phyloP scores from a whole-genome alignment of 2,797 vertebrate genomes.

The Iguana delicatissima region DNA sequence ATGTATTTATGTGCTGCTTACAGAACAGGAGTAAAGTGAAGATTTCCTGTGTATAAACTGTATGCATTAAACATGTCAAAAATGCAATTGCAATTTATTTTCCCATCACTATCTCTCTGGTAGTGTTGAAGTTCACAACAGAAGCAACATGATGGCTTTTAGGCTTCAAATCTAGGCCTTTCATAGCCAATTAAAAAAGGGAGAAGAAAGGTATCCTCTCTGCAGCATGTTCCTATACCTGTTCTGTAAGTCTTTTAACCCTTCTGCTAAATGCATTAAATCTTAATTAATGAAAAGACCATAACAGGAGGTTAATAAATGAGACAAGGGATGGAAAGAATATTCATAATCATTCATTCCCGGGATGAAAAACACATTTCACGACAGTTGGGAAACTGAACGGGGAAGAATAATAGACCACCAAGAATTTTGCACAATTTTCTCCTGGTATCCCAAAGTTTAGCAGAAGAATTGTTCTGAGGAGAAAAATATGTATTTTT shows the following conservation, averaged over 20 bases:
- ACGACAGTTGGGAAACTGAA: too few species aligned
- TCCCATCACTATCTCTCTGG: not conserved
- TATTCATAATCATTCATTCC: too few species aligned
- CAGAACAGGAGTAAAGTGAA: constrained; percentile 55
- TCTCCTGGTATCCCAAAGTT: too few species aligned
- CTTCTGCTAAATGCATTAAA: not conserved
- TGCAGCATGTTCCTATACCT: not conserved
- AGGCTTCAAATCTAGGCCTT: not conserved
- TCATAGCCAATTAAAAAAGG: constrained; percentile 15
- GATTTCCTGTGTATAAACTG: constrained; percentile 51
- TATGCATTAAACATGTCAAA: constrained; percentile 67
- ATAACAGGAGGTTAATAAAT: rapidly evolving
- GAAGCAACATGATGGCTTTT: constrained; percentile 3
- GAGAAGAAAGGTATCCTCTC: constrained; percentile 38
- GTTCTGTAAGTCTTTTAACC: not conserved
- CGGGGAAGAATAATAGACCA: too few species aligned
- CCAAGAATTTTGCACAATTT: too few species aligned
- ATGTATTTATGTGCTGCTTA: constrained; percentile 65
- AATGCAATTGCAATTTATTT: constrained; percentile 51
- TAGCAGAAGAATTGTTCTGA: too few species aligned
- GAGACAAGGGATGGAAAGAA: not conserved
- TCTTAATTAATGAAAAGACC: not conserved
- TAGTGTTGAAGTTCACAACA: constrained; percentile 7
- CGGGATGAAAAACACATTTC: too few species aligned
- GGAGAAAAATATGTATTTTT: too few species aligned